Percentiles rank a stretch among this genome's conserved stretches.
phyloP scores from a whole-genome alignment of 2,113 vertebrate genomes.

The Chaetodon trifascialis region DNA sequence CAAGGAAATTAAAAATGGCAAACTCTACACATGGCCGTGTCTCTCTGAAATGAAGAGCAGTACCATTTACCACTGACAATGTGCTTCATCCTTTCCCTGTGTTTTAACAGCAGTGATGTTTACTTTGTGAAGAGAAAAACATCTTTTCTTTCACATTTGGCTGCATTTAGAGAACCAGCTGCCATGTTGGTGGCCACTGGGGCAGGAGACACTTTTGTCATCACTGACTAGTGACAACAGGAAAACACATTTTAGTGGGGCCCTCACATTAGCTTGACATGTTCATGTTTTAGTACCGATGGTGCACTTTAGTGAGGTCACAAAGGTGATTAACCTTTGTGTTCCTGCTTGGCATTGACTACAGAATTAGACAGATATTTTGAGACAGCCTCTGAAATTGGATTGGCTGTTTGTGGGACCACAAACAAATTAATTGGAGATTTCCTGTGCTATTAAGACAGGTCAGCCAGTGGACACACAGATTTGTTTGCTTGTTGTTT shows the following conservation, averaged over 20 bases:
- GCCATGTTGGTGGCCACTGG: constrained; percentile 7
- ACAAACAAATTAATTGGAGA: constrained; percentile 36
- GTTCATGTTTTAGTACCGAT: not conserved
- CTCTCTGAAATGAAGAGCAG: no score
- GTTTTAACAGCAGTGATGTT: constrained; percentile 33
- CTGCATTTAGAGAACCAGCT: constrained; percentile 4
- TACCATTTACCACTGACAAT: not conserved
- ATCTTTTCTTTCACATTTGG: constrained; percentile 13
- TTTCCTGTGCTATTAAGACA: constrained; percentile 17
- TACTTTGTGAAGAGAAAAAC: constrained; percentile 19
- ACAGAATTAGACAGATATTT: constrained; percentile 30
- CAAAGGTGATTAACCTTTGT: constrained; percentile 6
- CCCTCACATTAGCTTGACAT: not conserved
- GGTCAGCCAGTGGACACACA: constrained; percentile 12
- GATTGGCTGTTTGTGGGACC: constrained; percentile 22
- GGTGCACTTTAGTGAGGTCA: not conserved
- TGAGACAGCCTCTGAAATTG: constrained; percentile 29
- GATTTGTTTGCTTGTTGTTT: not conserved
- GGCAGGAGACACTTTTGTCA: not conserved
- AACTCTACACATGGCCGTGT: no score
- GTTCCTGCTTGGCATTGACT: not conserved
- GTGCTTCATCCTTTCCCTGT: constrained; percentile 4
- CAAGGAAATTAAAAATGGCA: not conserved
- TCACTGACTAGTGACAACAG: constrained; percentile 1
- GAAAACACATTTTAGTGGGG: constrained; percentile 20